phyloP scores from a whole-genome alignment of 2,888 invertebrate genomes.

The Disparrhopalites patrizii region DNA sequence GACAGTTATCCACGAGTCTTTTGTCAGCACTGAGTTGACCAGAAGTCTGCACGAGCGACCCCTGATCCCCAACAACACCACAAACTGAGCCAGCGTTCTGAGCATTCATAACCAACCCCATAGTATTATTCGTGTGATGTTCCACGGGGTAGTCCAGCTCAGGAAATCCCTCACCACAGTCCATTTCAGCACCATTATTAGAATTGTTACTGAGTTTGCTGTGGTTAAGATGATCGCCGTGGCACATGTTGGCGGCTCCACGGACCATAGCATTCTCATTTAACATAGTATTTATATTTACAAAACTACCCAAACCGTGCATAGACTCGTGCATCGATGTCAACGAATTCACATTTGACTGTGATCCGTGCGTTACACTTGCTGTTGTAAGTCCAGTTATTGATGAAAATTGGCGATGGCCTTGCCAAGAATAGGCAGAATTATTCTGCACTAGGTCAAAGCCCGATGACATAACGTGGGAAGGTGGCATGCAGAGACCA shows the following conservation, averaged over 20 bases:
- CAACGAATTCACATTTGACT: not conserved
- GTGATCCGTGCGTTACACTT: not conserved
- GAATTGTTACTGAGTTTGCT: too few species aligned
- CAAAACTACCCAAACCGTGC: not conserved
- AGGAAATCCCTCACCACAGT: not conserved
- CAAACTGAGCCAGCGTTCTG: not conserved
- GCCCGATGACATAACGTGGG: not conserved
- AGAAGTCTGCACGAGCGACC: not conserved
- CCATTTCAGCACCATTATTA: not conserved
- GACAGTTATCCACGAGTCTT: not conserved
- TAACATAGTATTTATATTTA: not conserved
- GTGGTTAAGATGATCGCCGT: not conserved
- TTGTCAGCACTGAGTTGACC: not conserved
- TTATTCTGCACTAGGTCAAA: not conserved
- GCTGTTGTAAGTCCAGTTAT: not conserved
- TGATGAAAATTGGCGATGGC: not conserved
- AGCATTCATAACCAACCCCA: not conserved
- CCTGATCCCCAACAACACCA: not conserved
- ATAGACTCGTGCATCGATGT: not conserved
- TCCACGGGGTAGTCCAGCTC: not conserved
- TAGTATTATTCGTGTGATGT: not conserved
- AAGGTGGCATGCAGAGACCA: not conserved
- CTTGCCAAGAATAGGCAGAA: not conserved
- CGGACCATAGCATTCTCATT: not conserved
- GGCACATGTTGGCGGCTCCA: slow-evolving; percentile 7